Conservation (phyloP, 2,888 invertebrate genomes). For the Aspidiotus rigidus region DNA sequence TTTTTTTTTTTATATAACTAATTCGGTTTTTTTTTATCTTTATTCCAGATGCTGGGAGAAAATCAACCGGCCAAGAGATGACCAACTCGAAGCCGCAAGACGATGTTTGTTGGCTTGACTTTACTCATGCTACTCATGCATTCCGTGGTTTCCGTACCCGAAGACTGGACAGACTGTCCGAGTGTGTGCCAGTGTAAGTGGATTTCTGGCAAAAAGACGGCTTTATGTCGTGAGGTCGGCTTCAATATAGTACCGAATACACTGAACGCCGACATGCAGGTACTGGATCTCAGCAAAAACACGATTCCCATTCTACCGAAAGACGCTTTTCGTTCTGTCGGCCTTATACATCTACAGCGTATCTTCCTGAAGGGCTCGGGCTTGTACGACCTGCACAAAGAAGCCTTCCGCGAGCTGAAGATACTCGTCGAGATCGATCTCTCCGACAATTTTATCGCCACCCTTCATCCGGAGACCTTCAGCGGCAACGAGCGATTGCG, state of each 20-base stretch:
- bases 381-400: slow-evolving; percentile 64
- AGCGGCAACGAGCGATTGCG: slow-evolving; percentile 73
- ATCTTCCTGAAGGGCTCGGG: slow-evolving; percentile 68
- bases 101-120: slow-evolving; percentile 31
- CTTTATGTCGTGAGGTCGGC: slow-evolving; percentile 71
- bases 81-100: slow-evolving; percentile 25
- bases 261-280: slow-evolving; percentile 68
- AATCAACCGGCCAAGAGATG: slow-evolving; percentile 25
- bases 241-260: slow-evolving; percentile 66
- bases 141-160: slow-evolving; percentile 41
- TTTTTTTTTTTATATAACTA: too few relatives aligned
- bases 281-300: slow-evolving; percentile 74
- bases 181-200: slow-evolving; percentile 82
- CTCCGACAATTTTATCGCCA: slow-evolving; percentile 67
- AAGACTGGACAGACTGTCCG: slow-evolving; percentile 83
- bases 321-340: slow-evolving; percentile 68
- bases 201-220: slow-evolving; percentile 84
- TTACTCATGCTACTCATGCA: slow-evolving; percentile 34
- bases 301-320: slow-evolving; percentile 63
- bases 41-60: slow-evolving; percentile 31
- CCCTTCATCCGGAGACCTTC: slow-evolving; percentile 68
- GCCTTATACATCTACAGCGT: slow-evolving; percentile 73
- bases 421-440: slow-evolving; percentile 81
- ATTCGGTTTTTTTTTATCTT: slow-evolving; percentile 1
- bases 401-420: slow-evolving; percentile 76